Percentiles rank a stretch among this genome's conserved stretches.
Conservation (phyloP, 2,888 invertebrate species). For the Drosophila imparisetae region DNA sequence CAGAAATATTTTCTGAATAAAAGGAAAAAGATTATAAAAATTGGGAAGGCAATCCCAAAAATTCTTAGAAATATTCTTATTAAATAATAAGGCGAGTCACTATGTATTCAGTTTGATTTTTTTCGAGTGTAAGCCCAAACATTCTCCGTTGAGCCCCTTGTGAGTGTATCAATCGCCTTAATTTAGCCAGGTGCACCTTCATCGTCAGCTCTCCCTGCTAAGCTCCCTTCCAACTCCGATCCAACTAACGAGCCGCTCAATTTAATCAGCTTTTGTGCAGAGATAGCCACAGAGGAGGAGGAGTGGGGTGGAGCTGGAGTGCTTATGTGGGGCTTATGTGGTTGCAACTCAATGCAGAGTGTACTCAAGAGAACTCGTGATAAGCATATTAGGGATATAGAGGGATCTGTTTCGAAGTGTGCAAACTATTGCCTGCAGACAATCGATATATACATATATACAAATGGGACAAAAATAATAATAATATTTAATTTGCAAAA, state of each 20-base stretch:
- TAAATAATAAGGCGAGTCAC: background rate
- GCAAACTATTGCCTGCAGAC: background rate
- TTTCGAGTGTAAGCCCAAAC: background rate
- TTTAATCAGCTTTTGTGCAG: conserved; percentile 49
- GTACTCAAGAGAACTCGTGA: background rate
- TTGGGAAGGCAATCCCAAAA: background rate
- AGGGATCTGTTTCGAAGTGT: conserved; percentile 3
- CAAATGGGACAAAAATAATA: background rate
- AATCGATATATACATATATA: background rate
- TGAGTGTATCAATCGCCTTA: conserved; percentile 14
- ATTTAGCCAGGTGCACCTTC: conserved; percentile 36
- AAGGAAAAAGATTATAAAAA: background rate
- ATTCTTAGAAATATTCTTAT: background rate
- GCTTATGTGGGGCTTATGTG: background rate
- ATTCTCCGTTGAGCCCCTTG: background rate
- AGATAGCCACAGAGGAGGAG: background rate
- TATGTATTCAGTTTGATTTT: background rate
- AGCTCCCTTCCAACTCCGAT: background rate
- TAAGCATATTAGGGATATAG: background rate
- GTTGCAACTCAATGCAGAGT: no score
- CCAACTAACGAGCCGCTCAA: conserved; percentile 48
- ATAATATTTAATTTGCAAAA: background rate
- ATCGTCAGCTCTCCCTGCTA: conserved; percentile 21
- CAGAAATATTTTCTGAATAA: background rate
- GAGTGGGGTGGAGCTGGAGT: no score